A percentile compares a stretch with the other conserved stretches of the same genome.
These are phyloP conservation scores for Brachionus calyciflorus DNA, from an alignment of 1,140 invertebrate genomes.

Conservation along the genomic window DNA sequence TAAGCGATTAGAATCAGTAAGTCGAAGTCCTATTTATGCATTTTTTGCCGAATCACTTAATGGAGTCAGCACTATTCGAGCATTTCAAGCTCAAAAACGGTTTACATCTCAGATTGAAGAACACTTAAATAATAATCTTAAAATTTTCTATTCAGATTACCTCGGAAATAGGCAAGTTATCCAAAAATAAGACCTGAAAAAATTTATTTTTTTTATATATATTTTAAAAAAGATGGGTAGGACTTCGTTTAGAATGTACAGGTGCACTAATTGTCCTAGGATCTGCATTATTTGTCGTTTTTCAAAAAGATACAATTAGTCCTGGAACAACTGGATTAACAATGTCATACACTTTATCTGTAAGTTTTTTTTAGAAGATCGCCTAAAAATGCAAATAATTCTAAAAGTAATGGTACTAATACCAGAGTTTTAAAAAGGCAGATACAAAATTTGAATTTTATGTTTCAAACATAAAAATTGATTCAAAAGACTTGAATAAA, in stretches of 20 bases:
- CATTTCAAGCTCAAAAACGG: slow-evolving; percentile 60
- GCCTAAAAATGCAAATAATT: no score
- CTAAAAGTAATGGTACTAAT: no score
- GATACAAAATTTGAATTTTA: no score
- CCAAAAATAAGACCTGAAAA: not conserved
- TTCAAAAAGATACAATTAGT: slow-evolving; percentile 20
- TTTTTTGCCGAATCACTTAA: slow-evolving; percentile 84
- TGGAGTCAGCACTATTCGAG: slow-evolving; percentile 64
- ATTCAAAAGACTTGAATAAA: no score
- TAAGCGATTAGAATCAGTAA: slow-evolving; percentile 89
- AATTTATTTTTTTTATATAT: not conserved
- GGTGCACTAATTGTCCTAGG: slow-evolving; percentile 6
- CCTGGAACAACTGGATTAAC: slow-evolving; percentile 63
- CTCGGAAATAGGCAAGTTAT: not conserved
- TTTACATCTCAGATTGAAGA: slow-evolving; percentile 57
- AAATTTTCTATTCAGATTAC: slow-evolving; percentile 2
- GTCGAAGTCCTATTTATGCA: slow-evolving; percentile 92
- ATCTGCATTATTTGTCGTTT: slow-evolving; percentile 11
- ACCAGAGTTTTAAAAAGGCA: no score
- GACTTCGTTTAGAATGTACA: slow-evolving; percentile 11
- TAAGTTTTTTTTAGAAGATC: no score
- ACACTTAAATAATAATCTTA: not conserved
- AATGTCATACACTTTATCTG: slow-evolving; percentile 63
- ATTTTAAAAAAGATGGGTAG: slow-evolving; percentile 28
- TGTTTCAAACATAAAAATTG: no score